phyloP scores from a whole-genome alignment of 37 sponge, comb jelly and placozoan genomes.

The Mnemiopsis leidyi region DNA sequence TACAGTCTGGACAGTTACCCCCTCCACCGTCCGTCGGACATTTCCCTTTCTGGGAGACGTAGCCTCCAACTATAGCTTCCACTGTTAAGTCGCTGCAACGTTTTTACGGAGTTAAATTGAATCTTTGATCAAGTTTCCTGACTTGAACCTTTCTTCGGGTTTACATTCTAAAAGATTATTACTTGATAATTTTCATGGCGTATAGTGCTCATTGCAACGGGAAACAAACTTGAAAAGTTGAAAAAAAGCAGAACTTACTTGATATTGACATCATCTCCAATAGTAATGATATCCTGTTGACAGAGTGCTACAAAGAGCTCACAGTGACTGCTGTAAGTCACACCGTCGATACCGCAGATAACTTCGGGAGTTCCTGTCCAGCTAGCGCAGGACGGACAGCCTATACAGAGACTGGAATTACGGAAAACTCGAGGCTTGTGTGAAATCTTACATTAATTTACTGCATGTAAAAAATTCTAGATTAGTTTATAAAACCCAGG shows the following conservation, averaged over 20 bases:
- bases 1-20: conserved; percentile 48
- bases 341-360: conserved; percentile 37
- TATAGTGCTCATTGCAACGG: background rate
- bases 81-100: background rate
- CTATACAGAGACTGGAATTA: too few relatives aligned
- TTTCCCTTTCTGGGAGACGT: background rate
- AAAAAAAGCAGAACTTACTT: background rate
- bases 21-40: conserved; percentile 3
- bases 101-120: too few relatives aligned
- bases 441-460: too few relatives aligned
- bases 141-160: too few relatives aligned
- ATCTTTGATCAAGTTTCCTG: too few relatives aligned
- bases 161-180: too few relatives aligned
- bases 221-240: background rate
- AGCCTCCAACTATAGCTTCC: background rate
- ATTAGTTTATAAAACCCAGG: too few relatives aligned
- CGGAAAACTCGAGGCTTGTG: too few relatives aligned
- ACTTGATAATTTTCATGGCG: background rate
- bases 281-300: background rate
- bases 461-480: too few relatives aligned
- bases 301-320: conserved; percentile 46
- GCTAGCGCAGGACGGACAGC: background rate
- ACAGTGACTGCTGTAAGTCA: conserved; percentile 15
- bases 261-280: background rate
- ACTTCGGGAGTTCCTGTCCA: background rate